These are phyloP conservation scores for Alca torda DNA, from an alignment of 2,797 vertebrate species.

Conservation along the genomic window DNA sequence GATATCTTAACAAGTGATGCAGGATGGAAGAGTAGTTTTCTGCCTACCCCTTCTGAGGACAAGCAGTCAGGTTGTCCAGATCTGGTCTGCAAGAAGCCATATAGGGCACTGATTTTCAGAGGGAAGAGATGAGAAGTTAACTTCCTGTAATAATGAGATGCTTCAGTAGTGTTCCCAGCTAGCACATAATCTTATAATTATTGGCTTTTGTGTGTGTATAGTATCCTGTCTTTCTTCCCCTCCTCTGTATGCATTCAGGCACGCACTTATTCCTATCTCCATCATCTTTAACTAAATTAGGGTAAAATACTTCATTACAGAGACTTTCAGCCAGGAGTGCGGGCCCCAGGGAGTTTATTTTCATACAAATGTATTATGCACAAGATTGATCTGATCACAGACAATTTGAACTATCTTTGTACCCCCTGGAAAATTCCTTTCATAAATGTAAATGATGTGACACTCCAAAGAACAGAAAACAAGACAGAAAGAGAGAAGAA, in stretches of 20 bases:
- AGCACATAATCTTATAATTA: slow-evolving; percentile 28
- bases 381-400: slow-evolving; percentile 79
- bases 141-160: background rate
- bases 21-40: background rate
- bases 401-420: slow-evolving; percentile 73
- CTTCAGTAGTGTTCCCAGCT: background rate
- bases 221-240: background rate
- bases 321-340: slow-evolving; percentile 69
- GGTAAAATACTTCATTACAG: slow-evolving; percentile 77
- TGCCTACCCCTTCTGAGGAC: background rate
- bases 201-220: background rate
- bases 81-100: background rate
- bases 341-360: slow-evolving; percentile 74
- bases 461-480: slow-evolving; percentile 64
- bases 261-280: slow-evolving; percentile 63
- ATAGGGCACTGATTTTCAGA: background rate
- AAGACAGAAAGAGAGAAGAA: slow-evolving; percentile 6
- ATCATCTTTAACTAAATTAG: slow-evolving; percentile 76
- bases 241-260: slow-evolving; percentile 26
- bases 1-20: background rate
- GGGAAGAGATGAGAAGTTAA: background rate
- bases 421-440: slow-evolving; percentile 77
- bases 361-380: slow-evolving; percentile 79
- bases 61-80: background rate
- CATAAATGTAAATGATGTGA: slow-evolving; percentile 74